Evolutionary conservation across 2,113 vertebrate genomes (phyloP).

Genomic region (Dermatemys mawii): DNA sequence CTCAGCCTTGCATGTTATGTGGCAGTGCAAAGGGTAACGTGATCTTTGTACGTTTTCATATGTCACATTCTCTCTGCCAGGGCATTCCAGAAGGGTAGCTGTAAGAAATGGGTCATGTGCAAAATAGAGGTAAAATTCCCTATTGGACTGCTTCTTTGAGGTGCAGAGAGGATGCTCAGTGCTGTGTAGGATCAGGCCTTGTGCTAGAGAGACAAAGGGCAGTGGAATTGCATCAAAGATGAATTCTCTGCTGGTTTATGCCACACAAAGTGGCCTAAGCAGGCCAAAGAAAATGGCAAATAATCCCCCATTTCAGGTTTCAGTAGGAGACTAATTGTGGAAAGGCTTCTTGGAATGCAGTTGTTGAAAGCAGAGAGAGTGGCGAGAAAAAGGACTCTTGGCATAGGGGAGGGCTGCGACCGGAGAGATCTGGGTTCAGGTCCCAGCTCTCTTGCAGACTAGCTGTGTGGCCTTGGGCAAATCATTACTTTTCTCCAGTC

Average conservation of each 20-base stretch:
- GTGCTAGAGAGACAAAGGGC: not conserved
- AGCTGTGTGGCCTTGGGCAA: not conserved
- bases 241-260: not conserved
- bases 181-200: fast-evolving
- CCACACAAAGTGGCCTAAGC: not conserved
- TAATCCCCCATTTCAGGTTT: fast-evolving
- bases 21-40: not conserved
- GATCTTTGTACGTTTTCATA: fast-evolving
- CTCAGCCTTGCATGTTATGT: not conserved
- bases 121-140: not conserved
- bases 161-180: not conserved
- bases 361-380: not conserved
- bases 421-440: not conserved
- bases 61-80: fast-evolving
- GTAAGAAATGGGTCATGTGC: not conserved
- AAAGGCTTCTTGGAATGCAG: fast-evolving
- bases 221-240: not conserved
- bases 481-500: not conserved
- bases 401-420: not conserved
- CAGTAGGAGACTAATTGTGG: too few relatives aligned
- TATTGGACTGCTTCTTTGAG: fast-evolving
- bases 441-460: not conserved
- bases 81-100: not conserved
- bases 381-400: not conserved
- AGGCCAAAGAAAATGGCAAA: not conserved